phyloP scores from a whole-genome alignment of 2,113 vertebrate species.

The Vombatus ursinus region DNA sequence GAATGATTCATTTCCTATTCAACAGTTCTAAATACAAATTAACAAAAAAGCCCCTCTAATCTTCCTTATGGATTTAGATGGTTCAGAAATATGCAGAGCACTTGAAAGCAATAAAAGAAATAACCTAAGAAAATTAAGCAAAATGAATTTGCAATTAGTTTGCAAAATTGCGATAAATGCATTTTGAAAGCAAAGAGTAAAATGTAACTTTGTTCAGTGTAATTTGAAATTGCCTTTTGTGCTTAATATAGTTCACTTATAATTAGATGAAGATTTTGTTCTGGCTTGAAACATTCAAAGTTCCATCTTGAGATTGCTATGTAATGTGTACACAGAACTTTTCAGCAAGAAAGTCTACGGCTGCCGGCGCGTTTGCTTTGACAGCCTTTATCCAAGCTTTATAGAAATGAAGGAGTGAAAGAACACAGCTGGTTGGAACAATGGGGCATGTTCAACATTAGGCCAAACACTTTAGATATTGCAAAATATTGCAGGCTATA shows the following conservation, averaged over 20 bases:
- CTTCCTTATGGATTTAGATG: slow-evolving; percentile 79
- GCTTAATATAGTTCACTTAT: slow-evolving; percentile 91
- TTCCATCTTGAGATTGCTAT: slow-evolving; percentile 90
- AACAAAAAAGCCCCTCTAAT: slow-evolving; percentile 78
- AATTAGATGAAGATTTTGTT: slow-evolving; percentile 91
- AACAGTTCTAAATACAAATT: slow-evolving; percentile 86
- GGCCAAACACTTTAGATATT: slow-evolving; percentile 89
- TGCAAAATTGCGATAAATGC: slow-evolving; percentile 83
- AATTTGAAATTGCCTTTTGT: slow-evolving; percentile 90
- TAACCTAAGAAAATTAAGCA: slow-evolving; percentile 88
- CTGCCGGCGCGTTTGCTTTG: slow-evolving; percentile 86
- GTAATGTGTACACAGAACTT: slow-evolving; percentile 89
- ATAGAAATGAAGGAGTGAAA: slow-evolving; percentile 89
- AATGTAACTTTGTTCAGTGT: slow-evolving; percentile 88
- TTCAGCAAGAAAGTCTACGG: slow-evolving; percentile 87
- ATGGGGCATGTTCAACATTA: slow-evolving; percentile 88
- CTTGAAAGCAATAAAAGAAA: slow-evolving; percentile 88
- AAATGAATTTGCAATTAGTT: slow-evolving; percentile 89
- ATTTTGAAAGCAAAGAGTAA: slow-evolving; percentile 87
- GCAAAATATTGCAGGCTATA: slow-evolving; percentile 90
- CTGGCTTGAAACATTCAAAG: slow-evolving; percentile 89
- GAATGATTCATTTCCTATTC: slow-evolving; percentile 84
- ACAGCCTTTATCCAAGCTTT: slow-evolving; percentile 89
- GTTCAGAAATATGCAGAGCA: slow-evolving; percentile 80
- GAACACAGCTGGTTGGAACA: slow-evolving; percentile 90